Evolutionary conservation across 2,888 invertebrate species (phyloP).

Genomic region (Octonoba sinensis): DNA sequence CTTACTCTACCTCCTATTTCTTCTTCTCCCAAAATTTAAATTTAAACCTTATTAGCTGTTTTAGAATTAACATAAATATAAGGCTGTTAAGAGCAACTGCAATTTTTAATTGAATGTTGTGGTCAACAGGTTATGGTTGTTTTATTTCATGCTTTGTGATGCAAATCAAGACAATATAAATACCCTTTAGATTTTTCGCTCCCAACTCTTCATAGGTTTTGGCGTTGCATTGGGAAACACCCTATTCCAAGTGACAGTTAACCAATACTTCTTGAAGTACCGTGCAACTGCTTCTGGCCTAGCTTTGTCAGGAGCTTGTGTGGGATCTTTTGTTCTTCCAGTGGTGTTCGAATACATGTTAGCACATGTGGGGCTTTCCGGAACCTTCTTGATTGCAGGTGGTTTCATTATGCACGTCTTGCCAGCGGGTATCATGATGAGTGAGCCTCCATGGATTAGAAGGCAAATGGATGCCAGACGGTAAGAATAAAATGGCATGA

Average conservation of each 20-base stretch:
- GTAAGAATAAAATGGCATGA: neutral
- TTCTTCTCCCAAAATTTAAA: no score
- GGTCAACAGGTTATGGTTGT: no score
- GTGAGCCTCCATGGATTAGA: constrained; percentile 24
- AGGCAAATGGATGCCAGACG: neutral
- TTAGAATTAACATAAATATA: no score
- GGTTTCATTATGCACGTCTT: constrained; percentile 26
- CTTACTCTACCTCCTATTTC: no score
- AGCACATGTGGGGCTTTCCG: neutral
- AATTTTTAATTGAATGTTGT: no score
- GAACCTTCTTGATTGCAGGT: constrained; percentile 32
- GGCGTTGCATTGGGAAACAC: constrained; percentile 44
- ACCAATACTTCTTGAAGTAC: constrained; percentile 35
- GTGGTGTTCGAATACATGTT: constrained; percentile 14
- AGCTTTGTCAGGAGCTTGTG: constrained; percentile 33
- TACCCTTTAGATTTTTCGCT: no score
- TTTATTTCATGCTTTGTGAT: no score
- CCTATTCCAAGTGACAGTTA: constrained; percentile 14
- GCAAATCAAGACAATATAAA: no score
- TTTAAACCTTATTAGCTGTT: no score
- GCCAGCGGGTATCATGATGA: constrained; percentile 23
- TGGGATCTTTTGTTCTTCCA: constrained; percentile 43
- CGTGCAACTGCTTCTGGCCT: constrained; percentile 30
- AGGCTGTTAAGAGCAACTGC: no score
- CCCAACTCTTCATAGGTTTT: constrained; percentile 8